Evolutionary conservation across 2,113 vertebrate genomes (phyloP), one percentile per base, ranked within the genome.

Genomic region (Otus sunia): DNA sequence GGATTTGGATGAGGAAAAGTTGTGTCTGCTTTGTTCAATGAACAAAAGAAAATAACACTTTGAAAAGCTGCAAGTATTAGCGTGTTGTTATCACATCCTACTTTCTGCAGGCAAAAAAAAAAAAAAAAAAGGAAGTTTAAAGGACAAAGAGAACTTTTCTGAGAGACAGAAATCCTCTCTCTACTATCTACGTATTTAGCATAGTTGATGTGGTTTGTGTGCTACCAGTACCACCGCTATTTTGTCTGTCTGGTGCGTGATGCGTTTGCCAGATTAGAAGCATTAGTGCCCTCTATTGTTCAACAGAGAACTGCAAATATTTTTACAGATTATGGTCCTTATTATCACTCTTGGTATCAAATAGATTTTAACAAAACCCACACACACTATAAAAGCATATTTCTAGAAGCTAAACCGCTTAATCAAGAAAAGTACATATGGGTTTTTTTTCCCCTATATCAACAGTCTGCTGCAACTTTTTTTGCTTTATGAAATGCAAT

Each of bases 211-310:
- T 50, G 92, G 86, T 91, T 92, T 94, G 66, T 90, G 66, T 88
- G 95, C 95, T 88, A 16, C 64, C 56, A 82, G 95, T 72, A 76
- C 59, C 86, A 55, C 30, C 8, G 43, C 49, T 69, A 15, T 81
- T 95, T 87, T 90, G 78, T 86, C 74, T 93, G 83, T 94, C 88
- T 82, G 72, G 60, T 18, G 80, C 76, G 88, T 84, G 76, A 88
- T 68, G 43, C 34, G 67, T 94, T 95, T 94, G 86, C 96, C 97
- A 99, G 98, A 97, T 97, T 97, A 99, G 98, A 98, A 96, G 96
- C 98, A 94, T 98, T 98, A 98, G 97, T 98, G 98, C 99, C 98
- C 99, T 99, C 99, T 99, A 96, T 99, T 98, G 99, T 98, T 97
- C 97, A 92, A 69, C 92, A 86, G 89, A 98, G 98, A 97, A 98